Conservation (phyloP, 2,888 invertebrate species). For the Trissolcus japonicus region DNA sequence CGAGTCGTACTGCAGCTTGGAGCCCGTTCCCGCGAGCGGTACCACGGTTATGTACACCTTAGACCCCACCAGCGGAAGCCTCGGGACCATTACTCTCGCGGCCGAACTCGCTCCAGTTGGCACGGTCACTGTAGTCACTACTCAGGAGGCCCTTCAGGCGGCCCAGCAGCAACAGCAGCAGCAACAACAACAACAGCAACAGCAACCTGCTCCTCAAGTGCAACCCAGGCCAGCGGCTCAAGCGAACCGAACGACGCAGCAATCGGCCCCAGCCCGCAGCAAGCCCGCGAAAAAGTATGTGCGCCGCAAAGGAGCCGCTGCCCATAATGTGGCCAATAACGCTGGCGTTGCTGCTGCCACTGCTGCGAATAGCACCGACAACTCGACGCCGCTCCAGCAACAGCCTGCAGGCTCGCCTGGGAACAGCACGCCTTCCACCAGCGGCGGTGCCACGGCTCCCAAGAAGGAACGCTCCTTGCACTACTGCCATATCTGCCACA, state of each 20-base stretch:
- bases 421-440: constrained; percentile 78
- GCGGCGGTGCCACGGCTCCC: constrained; percentile 81
- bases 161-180: constrained; percentile 62
- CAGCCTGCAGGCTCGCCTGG: constrained; percentile 68
- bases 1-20: constrained; percentile 85
- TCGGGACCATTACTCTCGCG: constrained; percentile 73
- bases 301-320: constrained; percentile 20
- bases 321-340: neutral
- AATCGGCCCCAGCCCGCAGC: constrained; percentile 49
- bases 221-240: constrained; percentile 10
- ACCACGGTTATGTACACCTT: constrained; percentile 75
- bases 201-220: constrained; percentile 1
- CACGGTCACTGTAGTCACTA: constrained; percentile 73
- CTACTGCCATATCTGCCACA: constrained; percentile 94
- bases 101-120: constrained; percentile 73
- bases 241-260: neutral
- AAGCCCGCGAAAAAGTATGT: constrained; percentile 25
- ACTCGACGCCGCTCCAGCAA: constrained; percentile 20
- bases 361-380: neutral
- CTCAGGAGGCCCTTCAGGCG: constrained; percentile 68
- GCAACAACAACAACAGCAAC: constrained; percentile 11
- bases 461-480: constrained; percentile 92
- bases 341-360: constrained; percentile 2
- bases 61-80: constrained; percentile 72
- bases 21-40: constrained; percentile 75